A percentile compares a stretch with the other conserved stretches of the same genome.
Evolutionary conservation across 30 jellyfish, hydroid and myxozoan genomes (phyloP).

Genomic region (Nemopilema nomurai): DNA sequence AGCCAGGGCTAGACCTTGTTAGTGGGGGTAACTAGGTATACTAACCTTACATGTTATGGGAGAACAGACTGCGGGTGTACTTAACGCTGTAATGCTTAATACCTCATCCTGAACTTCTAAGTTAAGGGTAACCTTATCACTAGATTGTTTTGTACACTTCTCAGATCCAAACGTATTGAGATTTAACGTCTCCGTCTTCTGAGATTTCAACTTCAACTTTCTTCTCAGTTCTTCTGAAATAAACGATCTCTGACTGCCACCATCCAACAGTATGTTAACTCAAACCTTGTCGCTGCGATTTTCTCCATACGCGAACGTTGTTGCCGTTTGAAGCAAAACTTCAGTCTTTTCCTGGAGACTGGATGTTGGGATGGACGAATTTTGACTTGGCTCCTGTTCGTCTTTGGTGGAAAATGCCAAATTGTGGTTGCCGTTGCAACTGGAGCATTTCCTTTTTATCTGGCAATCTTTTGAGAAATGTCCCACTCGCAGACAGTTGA

Average conservation of each 20-base stretch:
- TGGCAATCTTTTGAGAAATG: conserved; percentile 41
- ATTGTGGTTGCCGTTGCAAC: conserved; percentile 47
- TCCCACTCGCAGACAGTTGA: conserved; percentile 48
- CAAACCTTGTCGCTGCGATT: neutral
- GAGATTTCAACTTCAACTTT: conserved; percentile 2
- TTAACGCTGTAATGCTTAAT: conserved; percentile 12
- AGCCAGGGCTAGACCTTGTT: conserved; percentile 8
- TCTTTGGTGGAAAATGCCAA: conserved; percentile 27
- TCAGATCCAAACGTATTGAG: conserved; percentile 23
- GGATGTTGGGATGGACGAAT: conserved; percentile 31
- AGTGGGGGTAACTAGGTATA: conserved; percentile 2
- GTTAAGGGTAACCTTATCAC: conserved; percentile 19
- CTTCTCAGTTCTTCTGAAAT: conserved; percentile 1
- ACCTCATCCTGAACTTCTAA: conserved; percentile 30
- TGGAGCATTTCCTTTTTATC: conserved; percentile 28
- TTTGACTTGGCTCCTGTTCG: conserved; percentile 27
- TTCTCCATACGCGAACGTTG: conserved; percentile 21
- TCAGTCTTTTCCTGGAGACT: conserved; percentile 9
- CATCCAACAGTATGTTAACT: conserved; percentile 6
- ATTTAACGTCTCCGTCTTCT: conserved; percentile 18
- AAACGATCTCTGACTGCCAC: conserved; percentile 1
- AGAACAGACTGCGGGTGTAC: conserved; percentile 29
- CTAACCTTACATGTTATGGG: neutral
- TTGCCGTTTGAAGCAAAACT: neutral
- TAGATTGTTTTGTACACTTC: neutral